Evolutionary conservation across 1,140 invertebrate species (phyloP).

Genomic region (Aethina tumida): DNA sequence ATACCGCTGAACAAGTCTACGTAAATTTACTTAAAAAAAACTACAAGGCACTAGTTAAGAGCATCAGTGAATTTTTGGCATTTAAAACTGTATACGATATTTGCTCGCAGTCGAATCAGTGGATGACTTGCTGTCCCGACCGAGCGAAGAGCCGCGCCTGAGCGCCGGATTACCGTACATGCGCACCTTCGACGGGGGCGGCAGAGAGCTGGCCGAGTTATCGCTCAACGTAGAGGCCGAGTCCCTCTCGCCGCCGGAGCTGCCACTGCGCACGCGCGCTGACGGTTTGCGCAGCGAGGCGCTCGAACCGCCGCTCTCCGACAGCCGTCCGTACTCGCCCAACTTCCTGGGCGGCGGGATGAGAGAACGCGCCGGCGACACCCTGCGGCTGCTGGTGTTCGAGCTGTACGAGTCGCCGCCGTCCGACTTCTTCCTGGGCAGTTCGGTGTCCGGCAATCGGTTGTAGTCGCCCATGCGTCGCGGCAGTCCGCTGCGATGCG

Average conservation of each 20-base stretch:
- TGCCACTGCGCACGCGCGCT: slow-evolving; percentile 39
- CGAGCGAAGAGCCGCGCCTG: slow-evolving; percentile 44
- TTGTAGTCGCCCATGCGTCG: slow-evolving; percentile 46
- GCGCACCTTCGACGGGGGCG: slow-evolving; percentile 48
- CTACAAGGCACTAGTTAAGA: background rate
- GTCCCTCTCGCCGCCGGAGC: slow-evolving; percentile 38
- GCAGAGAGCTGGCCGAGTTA: slow-evolving; percentile 45
- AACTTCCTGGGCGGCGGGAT: slow-evolving; percentile 47
- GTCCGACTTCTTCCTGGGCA: slow-evolving; percentile 32
- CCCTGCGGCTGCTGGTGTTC: slow-evolving; percentile 33
- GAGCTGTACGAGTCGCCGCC: slow-evolving; percentile 33
- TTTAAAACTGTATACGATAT: slow-evolving; percentile 59
- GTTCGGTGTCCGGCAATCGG: slow-evolving; percentile 30
- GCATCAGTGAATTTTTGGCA: background rate
- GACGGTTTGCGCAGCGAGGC: slow-evolving; percentile 35
- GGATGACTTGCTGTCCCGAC: slow-evolving; percentile 42
- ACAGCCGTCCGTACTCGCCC: slow-evolving; percentile 47
- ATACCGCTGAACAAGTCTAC: too few species aligned
- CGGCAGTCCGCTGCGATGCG: slow-evolving; percentile 46
- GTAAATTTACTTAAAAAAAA: background rate
- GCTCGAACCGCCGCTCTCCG: slow-evolving; percentile 41
- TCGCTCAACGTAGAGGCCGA: slow-evolving; percentile 46
- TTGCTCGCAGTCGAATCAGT: slow-evolving; percentile 42
- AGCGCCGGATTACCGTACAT: slow-evolving; percentile 39
- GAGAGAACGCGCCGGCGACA: slow-evolving; percentile 47